A percentile compares a stretch with the other conserved stretches of the same genome.
Conservation (phyloP, 2,113 vertebrate species). For the Leptodactylus fuscus region DNA sequence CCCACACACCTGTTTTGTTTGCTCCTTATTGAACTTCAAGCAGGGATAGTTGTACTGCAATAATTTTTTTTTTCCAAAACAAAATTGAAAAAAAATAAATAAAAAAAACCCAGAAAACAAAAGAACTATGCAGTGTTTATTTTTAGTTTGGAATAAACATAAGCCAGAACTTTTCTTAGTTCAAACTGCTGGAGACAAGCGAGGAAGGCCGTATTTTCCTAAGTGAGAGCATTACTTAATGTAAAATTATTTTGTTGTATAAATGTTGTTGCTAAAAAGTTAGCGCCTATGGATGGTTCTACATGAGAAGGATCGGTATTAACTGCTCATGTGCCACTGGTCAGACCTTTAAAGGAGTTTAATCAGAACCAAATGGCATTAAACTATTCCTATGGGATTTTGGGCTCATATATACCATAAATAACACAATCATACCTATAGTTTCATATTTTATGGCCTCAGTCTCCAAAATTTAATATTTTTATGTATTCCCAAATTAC, state of each 20-base stretch:
- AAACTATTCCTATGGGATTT: not conserved
- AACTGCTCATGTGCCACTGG: not conserved
- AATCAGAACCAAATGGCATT: too few relatives aligned
- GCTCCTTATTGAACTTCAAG: slow-evolving; percentile 89
- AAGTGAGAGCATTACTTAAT: slow-evolving; percentile 76
- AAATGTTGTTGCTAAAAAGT: slow-evolving; percentile 63
- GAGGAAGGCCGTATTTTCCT: slow-evolving; percentile 70
- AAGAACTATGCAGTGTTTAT: slow-evolving; percentile 97
- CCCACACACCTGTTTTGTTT: slow-evolving; percentile 92
- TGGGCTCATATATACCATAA: not conserved
- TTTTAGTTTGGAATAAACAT: slow-evolving; percentile 80
- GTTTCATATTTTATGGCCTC: too few relatives aligned
- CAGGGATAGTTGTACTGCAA: slow-evolving; percentile 84
- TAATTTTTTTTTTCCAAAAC: slow-evolving; percentile 84
- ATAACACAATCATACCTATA: too few relatives aligned
- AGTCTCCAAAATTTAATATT: too few relatives aligned
- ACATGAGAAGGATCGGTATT: not conserved
- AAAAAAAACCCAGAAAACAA: slow-evolving; percentile 69
- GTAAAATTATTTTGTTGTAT: slow-evolving; percentile 76
- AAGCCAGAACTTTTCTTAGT: slow-evolving; percentile 81
- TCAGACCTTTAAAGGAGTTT: not conserved
- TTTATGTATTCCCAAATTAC: too few relatives aligned
- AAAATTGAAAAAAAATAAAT: slow-evolving; percentile 70
- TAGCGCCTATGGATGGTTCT: not conserved
- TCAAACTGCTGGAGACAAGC: slow-evolving; percentile 62